phyloP scores from a whole-genome alignment of 1,140 invertebrate species.

The Ectropis grisescens region DNA sequence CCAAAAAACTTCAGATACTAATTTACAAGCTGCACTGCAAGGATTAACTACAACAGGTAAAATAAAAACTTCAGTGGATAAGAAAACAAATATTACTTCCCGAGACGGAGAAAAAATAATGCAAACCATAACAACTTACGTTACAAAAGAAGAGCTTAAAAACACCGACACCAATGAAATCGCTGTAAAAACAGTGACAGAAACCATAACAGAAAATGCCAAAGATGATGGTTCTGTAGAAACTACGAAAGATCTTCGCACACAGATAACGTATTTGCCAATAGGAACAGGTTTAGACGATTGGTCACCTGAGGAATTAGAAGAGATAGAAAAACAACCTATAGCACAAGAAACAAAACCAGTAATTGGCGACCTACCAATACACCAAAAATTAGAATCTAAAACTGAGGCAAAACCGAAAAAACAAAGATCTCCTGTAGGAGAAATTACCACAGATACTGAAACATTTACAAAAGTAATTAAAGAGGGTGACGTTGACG shows the following conservation, averaged over 20 bases:
- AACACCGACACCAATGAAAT: constrained; percentile 49
- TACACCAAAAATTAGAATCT: constrained; percentile 22
- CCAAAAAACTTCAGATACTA: constrained; percentile 60
- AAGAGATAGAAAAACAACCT: constrained; percentile 45
- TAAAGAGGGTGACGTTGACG: constrained; percentile 60
- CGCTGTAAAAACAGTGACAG: constrained; percentile 63
- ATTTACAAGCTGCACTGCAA: constrained; percentile 53
- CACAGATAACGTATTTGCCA: constrained; percentile 67
- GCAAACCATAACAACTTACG: constrained; percentile 52
- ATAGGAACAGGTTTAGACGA: constrained; percentile 57
- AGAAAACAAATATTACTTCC: constrained; percentile 44
- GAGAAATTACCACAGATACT: constrained; percentile 65
- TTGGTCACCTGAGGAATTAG: constrained; percentile 54
- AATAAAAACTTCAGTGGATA: constrained; percentile 53
- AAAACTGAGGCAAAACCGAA: constrained; percentile 32
- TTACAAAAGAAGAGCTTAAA: constrained; percentile 62
- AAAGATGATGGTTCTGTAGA: constrained; percentile 55
- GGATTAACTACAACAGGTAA: constrained; percentile 52
- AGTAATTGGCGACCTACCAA: constrained; percentile 22
- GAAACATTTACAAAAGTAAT: constrained; percentile 63
- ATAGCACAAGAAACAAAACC: constrained; percentile 26
- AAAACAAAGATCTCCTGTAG: constrained; percentile 52
- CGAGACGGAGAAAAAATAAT: constrained; percentile 45
- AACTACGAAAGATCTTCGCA: constrained; percentile 62
- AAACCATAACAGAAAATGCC: constrained; percentile 60